These are phyloP conservation scores for Scaptomyza tumidula DNA, from an alignment of 2,888 invertebrate species.

Conservation along the genomic window DNA sequence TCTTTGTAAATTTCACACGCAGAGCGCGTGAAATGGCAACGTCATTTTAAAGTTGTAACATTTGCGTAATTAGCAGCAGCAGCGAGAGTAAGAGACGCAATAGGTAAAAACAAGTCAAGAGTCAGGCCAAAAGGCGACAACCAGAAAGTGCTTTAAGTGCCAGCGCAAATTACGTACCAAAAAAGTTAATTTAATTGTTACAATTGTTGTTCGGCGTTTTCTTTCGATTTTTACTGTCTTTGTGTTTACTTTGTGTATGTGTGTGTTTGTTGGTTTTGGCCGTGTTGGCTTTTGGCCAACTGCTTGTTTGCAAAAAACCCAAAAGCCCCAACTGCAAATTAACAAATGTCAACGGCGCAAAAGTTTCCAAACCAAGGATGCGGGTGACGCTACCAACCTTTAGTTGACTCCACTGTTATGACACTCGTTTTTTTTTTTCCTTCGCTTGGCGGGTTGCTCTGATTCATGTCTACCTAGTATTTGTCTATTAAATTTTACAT, in stretches of 20 bases:
- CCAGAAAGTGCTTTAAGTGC: constrained; percentile 55
- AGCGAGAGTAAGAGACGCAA: constrained; percentile 43
- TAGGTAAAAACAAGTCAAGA: constrained; percentile 43
- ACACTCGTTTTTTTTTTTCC: constrained; percentile 18
- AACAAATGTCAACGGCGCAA: constrained; percentile 70
- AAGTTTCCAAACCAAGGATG: constrained; percentile 19
- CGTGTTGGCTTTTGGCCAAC: constrained; percentile 74
- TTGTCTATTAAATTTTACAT: constrained; percentile 29
- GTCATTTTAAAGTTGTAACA: constrained; percentile 70
- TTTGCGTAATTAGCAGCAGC: constrained; percentile 72
- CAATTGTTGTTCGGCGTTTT: constrained; percentile 43
- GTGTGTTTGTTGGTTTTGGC: constrained; percentile 32
- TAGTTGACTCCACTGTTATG: constrained; percentile 29
- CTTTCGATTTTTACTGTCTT: constrained; percentile 28
- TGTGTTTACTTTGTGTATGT: too few species aligned
- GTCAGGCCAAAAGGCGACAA: constrained; percentile 26
- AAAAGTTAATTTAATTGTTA: constrained; percentile 77
- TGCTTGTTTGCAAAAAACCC: constrained; percentile 68
- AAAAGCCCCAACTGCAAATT: constrained; percentile 60
- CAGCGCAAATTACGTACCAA: constrained; percentile 54
- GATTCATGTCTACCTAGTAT: constrained; percentile 16
- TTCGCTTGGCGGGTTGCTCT: not conserved
- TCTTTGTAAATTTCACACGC: constrained; percentile 57
- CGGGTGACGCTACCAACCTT: constrained; percentile 5
- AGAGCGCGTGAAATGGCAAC: constrained; percentile 56